phyloP scores from a whole-genome alignment of 2,113 vertebrate genomes.

The Rostratula benghalensis region DNA sequence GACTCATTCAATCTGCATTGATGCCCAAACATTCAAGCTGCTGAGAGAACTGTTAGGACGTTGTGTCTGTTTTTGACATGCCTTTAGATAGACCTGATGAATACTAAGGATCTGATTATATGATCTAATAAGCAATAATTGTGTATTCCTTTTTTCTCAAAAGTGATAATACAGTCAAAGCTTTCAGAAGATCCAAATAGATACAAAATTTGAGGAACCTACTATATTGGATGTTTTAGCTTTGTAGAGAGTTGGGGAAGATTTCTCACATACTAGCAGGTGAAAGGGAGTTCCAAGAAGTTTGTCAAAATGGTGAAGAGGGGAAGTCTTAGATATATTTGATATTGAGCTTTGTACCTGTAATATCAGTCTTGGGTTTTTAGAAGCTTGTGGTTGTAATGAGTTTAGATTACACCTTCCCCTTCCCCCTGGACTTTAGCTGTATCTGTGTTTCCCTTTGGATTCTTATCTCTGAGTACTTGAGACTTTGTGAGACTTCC shows the following conservation, averaged over 20 bases:
- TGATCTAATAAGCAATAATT: not conserved
- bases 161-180: not conserved
- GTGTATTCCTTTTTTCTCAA: not conserved
- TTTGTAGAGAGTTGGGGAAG: not conserved
- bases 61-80: not conserved
- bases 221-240: not conserved
- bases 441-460: not conserved
- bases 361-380: not conserved
- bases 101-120: not conserved
- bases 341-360: not conserved
- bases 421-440: not conserved
- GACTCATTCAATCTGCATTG: not conserved
- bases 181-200: not conserved
- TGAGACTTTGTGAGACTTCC: not conserved
- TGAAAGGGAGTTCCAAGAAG: not conserved
- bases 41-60: not conserved
- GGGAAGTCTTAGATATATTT: not conserved
- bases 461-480: not conserved
- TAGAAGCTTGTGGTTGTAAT: not conserved
- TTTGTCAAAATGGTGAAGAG: not conserved
- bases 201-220: not conserved
- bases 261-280: not conserved
- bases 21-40: not conserved
- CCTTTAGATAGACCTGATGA: not conserved
- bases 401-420: not conserved